These are phyloP conservation scores for Megalonaias nervosa DNA, from an alignment of 1,140 invertebrate species.

Conservation along the genomic window DNA sequence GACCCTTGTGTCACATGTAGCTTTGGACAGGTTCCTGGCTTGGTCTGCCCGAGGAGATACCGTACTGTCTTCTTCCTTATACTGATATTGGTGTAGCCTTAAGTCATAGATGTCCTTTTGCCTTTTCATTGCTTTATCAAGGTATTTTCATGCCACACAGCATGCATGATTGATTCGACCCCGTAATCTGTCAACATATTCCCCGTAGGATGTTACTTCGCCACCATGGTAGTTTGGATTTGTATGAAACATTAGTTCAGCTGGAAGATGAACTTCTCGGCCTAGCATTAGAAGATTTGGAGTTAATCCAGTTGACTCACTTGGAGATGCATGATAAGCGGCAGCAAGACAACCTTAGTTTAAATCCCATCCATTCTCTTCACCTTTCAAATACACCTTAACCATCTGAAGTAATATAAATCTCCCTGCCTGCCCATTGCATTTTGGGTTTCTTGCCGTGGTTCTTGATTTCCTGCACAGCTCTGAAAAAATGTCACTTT, in stretches of 20 bases:
- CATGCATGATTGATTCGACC: too few relatives aligned
- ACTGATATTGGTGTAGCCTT: too few relatives aligned
- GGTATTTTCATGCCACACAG: too few relatives aligned
- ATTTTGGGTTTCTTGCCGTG: background rate
- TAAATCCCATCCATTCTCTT: constrained; percentile 27
- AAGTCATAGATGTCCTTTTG: background rate
- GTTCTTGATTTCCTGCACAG: background rate
- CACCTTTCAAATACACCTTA: constrained; percentile 3
- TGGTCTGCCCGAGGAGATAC: too few relatives aligned
- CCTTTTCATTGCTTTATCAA: background rate
- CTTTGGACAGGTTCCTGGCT: too few relatives aligned
- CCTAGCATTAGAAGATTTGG: constrained; percentile 14
- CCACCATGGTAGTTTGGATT: background rate
- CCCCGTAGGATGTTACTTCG: constrained; percentile 3
- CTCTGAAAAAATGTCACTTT: background rate
- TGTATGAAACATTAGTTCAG: constrained; percentile 8
- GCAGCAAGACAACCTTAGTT: constrained; percentile 13
- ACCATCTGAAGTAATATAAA: constrained; percentile 16
- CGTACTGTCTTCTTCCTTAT: too few relatives aligned
- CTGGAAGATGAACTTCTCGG: constrained; percentile 7
- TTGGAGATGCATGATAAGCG: constrained; percentile 12
- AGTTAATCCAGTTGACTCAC: constrained; percentile 10
- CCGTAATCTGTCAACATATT: constrained; percentile 14
- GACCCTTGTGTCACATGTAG: too few relatives aligned
- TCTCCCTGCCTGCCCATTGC: background rate